A percentile compares a stretch with the other conserved stretches of the same genome.
These are phyloP conservation scores for Sebastes matsubarae DNA, from an alignment of 2,797 vertebrate genomes.

Conservation along the genomic window DNA sequence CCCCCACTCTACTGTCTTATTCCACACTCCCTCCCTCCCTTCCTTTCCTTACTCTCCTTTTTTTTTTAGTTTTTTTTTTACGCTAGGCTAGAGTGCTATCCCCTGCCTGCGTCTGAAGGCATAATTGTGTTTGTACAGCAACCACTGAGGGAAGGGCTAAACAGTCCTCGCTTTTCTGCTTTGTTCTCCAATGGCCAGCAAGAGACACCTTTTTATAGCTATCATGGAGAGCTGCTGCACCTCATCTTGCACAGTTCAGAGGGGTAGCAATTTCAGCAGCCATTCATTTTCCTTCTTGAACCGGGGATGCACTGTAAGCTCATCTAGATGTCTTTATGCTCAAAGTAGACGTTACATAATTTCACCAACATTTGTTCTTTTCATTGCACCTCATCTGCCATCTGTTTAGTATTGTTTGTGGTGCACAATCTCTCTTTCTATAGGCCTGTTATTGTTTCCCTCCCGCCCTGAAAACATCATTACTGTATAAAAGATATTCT, in stretches of 20 bases:
- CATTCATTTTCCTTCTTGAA: conserved; percentile 4
- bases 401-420: conserved; percentile 8
- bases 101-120: conserved; percentile 34
- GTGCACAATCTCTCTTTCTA: neutral
- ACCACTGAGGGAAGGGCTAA: conserved; percentile 27
- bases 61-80: neutral
- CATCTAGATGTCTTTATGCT: neutral
- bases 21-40: conserved; percentile 3
- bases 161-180: conserved; percentile 14
- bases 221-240: neutral
- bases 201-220: conserved; percentile 20
- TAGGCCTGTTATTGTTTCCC: neutral
- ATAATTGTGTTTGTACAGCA: conserved; percentile 46
- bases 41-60: conserved; percentile 4
- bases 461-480: neutral
- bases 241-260: neutral
- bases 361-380: conserved; percentile 15
- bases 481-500: conserved; percentile 9
- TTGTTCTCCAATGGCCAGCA: conserved; percentile 23
- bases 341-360: neutral
- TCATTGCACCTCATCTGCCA: conserved; percentile 22
- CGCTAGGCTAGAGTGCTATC: conserved; percentile 26
- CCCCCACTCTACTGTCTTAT: conserved; percentile 19
- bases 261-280: neutral
- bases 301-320: neutral